These are phyloP conservation scores for Diachrysia chrysitis DNA, from an alignment of 2,888 invertebrate genomes.

Conservation along the genomic window DNA sequence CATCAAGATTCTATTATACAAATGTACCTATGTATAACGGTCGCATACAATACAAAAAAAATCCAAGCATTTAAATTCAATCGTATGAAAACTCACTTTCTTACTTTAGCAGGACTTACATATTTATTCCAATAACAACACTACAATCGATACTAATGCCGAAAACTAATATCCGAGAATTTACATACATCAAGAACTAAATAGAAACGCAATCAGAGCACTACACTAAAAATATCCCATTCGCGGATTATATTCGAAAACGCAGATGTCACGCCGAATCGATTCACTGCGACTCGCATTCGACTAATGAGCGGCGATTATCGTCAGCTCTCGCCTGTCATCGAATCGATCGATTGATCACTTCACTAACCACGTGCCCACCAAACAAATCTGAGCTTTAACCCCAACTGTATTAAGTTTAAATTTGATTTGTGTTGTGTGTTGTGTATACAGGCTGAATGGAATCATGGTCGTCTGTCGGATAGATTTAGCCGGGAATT, in stretches of 20 bases:
- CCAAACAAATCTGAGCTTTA: conserved; percentile 53
- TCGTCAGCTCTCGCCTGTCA: conserved; percentile 79
- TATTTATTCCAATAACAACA: not conserved
- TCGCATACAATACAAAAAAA: too few species aligned
- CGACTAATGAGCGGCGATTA: conserved; percentile 82
- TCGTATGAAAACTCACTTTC: not conserved
- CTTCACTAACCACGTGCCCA: conserved; percentile 36
- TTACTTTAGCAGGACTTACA: not conserved
- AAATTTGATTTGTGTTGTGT: conserved; percentile 29
- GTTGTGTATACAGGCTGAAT: conserved; percentile 60
- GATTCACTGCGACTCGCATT: conserved; percentile 67
- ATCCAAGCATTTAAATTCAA: not conserved
- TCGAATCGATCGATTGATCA: conserved; percentile 78
- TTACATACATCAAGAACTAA: conserved; percentile 34
- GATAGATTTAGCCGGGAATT: conserved; percentile 80
- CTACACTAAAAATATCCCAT: conserved; percentile 58
- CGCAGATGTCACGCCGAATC: conserved; percentile 68
- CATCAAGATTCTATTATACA: not conserved
- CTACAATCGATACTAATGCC: not conserved
- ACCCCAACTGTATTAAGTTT: conserved; percentile 18
- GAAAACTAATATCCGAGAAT: not conserved
- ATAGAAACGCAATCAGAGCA: conserved; percentile 50
- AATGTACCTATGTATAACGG: not conserved
- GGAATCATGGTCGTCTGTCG: conserved; percentile 72
- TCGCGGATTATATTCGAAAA: conserved; percentile 60